These are phyloP conservation scores for Australoheros facetus DNA, from an alignment of 2,797 vertebrate species.

Conservation along the genomic window DNA sequence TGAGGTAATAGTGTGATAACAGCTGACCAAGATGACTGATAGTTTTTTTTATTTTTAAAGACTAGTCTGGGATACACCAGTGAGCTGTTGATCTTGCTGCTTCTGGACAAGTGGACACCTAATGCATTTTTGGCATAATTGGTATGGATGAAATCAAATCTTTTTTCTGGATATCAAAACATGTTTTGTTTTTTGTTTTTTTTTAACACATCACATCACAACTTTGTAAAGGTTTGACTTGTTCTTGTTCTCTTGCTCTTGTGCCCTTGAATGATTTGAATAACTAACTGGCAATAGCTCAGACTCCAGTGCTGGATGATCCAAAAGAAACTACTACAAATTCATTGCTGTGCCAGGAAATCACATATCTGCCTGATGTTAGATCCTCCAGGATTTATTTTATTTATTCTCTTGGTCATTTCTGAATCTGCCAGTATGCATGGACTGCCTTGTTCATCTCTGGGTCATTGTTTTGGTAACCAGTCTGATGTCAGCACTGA, in stretches of 20 bases:
- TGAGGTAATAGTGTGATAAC: constrained; percentile 15
- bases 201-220: not conserved
- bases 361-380: constrained; percentile 42
- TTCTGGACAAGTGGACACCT: not conserved
- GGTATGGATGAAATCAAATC: constrained; percentile 5
- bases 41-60: constrained; percentile 2
- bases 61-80: not conserved
- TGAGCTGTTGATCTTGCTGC: not conserved
- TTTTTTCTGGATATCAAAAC: not conserved
- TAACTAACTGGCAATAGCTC: not conserved
- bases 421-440: constrained; percentile 72
- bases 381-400: constrained; percentile 15
- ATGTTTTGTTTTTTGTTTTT: not conserved
- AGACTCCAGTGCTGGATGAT: not conserved
- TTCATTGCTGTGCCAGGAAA: not conserved
- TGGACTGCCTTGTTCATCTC: constrained; percentile 79
- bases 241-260: not conserved
- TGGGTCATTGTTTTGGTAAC: constrained; percentile 81
- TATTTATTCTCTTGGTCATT: constrained; percentile 23
- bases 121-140: not conserved
- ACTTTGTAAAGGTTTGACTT: not conserved
- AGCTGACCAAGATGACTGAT: constrained; percentile 15
- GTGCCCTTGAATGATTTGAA: not conserved
- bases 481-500: constrained; percentile 75
- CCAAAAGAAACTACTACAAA: not conserved